Conservation (phyloP, 1,140 invertebrate species). For the Coelopa frigida region DNA sequence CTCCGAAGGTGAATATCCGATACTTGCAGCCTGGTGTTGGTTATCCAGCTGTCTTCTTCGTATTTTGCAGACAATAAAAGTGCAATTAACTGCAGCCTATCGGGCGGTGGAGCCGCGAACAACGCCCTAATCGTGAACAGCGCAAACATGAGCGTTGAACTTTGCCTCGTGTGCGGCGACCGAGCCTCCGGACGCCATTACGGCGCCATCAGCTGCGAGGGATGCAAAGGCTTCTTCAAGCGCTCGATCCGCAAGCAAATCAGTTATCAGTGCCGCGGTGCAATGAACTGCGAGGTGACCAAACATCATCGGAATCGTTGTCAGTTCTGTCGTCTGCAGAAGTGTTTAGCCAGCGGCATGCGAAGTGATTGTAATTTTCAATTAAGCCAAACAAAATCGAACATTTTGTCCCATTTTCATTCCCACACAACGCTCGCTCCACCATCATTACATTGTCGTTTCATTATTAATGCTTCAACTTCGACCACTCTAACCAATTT, state of each 20-base stretch:
- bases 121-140: constrained; percentile 17
- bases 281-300: constrained; percentile 92
- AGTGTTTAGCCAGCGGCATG: constrained; percentile 95
- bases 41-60: no score
- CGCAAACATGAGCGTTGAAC: constrained; percentile 55
- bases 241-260: constrained; percentile 89
- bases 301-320: constrained; percentile 95
- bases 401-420: constrained; percentile 11
- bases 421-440: no score
- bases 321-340: constrained; percentile 95
- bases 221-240: constrained; percentile 90
- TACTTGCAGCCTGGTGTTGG: no score
- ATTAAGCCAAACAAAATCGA: constrained; percentile 44
- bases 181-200: constrained; percentile 89
- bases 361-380: constrained; percentile 91
- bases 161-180: constrained; percentile 92
- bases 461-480: no score
- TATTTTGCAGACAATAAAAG: no score
- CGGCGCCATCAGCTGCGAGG: constrained; percentile 89
- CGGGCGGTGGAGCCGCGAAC: constrained; percentile 19
- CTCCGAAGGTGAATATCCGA: no score
- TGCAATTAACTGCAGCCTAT: no score
- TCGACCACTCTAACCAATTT: no score
- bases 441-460: no score
- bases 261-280: constrained; percentile 90